A percentile compares a stretch with the other conserved stretches of the same genome.
Conservation (phyloP, 2,888 invertebrate genomes). For the Napeogenes inachia region DNA sequence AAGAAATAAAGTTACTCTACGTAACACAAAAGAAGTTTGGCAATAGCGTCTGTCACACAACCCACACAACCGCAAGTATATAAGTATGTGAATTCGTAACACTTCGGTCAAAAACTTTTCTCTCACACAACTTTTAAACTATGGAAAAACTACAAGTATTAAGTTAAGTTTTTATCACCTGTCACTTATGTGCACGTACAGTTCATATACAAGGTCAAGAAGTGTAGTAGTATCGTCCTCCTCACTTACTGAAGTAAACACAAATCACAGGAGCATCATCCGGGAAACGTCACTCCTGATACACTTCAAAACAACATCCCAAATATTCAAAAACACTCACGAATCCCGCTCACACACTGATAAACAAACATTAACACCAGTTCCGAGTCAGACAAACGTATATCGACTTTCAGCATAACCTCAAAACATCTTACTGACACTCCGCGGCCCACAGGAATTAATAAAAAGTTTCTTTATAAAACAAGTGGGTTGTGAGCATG, state of each 20-base stretch:
- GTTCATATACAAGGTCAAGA: constrained; percentile 56
- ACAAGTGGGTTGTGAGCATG: constrained; percentile 79
- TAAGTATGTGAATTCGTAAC: constrained; percentile 40
- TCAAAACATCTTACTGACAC: constrained; percentile 78
- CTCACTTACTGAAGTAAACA: constrained; percentile 70
- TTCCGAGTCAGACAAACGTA: constrained; percentile 60
- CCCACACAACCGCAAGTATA: constrained; percentile 17
- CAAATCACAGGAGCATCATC: constrained; percentile 67
- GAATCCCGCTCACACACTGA: constrained; percentile 43
- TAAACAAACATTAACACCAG: constrained; percentile 48
- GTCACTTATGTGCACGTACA: constrained; percentile 43
- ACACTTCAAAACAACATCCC: constrained; percentile 72
- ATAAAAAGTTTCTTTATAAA: constrained; percentile 80
- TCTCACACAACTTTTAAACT: constrained; percentile 59
- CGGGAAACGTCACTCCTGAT: constrained; percentile 62
- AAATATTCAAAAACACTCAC: constrained; percentile 61
- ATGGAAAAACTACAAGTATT: constrained; percentile 55
- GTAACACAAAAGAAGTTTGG: constrained; percentile 16
- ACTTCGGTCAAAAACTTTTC: constrained; percentile 68
- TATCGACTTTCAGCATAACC: constrained; percentile 70
- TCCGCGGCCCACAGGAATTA: constrained; percentile 78
- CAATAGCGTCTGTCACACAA: constrained; percentile 11
- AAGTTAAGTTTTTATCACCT: constrained; percentile 61
- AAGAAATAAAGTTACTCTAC: not conserved
- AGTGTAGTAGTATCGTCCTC: constrained; percentile 54